phyloP scores from a whole-genome alignment of 2,888 invertebrate species.

The Ennomos fuscantarius region DNA sequence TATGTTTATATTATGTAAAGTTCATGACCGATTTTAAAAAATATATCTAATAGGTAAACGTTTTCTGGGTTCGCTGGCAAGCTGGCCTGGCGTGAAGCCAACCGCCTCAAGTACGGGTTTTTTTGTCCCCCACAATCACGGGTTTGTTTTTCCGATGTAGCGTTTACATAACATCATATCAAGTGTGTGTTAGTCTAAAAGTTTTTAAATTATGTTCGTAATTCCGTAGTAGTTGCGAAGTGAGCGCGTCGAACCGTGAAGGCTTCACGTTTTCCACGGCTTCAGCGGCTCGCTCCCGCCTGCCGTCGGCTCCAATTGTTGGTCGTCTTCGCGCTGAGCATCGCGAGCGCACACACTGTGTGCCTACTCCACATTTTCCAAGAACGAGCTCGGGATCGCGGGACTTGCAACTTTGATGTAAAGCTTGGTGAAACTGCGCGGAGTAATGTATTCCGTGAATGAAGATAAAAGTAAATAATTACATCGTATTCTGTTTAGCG shows the following conservation, averaged over 20 bases:
- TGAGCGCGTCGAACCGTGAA: constrained; percentile 59
- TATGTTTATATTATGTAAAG: too few relatives aligned
- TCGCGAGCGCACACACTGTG: not conserved
- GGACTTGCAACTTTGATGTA: constrained; percentile 8
- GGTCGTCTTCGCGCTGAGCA: not conserved
- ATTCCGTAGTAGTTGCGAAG: constrained; percentile 37
- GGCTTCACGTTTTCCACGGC: constrained; percentile 52
- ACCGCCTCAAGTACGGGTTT: too few relatives aligned
- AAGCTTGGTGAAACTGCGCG: constrained; percentile 4
- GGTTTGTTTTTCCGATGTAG: too few relatives aligned
- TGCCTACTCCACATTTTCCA: constrained; percentile 1
- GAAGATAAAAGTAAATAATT: constrained; percentile 10
- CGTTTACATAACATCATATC: too few relatives aligned
- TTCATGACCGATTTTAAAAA: too few relatives aligned
- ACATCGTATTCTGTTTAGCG: constrained; percentile 2
- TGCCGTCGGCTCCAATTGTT: constrained; percentile 7
- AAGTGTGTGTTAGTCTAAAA: not conserved
- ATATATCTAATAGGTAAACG: too few relatives aligned
- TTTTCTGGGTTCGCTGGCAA: too few relatives aligned
- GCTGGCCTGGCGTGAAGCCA: too few relatives aligned
- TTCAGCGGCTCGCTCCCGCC: constrained; percentile 35
- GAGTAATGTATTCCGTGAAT: constrained; percentile 1
- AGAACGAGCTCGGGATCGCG: constrained; percentile 15
- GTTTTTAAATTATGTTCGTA: constrained; percentile 9
- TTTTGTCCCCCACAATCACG: too few relatives aligned